Conservation (phyloP, 1,140 invertebrate genomes). For the Mycetomoellerius zeteki region DNA sequence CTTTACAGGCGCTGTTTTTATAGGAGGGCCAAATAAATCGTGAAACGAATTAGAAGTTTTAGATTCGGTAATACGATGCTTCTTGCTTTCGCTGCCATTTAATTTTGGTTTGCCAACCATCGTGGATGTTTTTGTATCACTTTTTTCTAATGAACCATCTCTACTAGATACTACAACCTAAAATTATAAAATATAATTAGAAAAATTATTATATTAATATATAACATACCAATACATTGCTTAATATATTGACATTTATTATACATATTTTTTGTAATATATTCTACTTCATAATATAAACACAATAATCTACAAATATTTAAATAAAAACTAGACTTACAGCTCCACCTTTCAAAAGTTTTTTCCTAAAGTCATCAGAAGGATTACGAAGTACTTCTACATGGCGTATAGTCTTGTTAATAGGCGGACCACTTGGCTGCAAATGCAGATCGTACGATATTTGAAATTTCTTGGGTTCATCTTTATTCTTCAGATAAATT, state of each 20-base stretch:
- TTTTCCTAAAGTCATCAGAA: slow-evolving; percentile 95
- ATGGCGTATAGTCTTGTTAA: slow-evolving; percentile 90
- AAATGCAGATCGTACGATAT: slow-evolving; percentile 96
- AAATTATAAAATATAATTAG: slow-evolving; percentile 34
- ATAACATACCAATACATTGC: background rate
- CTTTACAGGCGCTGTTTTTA: slow-evolving; percentile 89
- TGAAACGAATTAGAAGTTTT: slow-evolving; percentile 91
- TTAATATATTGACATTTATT: background rate
- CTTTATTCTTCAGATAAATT: slow-evolving; percentile 96
- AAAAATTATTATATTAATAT: background rate
- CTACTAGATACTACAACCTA: slow-evolving; percentile 77
- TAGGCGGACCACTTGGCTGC: slow-evolving; percentile 91
- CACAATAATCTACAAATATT: background rate
- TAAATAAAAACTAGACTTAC: slow-evolving; percentile 78
- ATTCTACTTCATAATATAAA: background rate
- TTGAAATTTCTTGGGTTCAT: slow-evolving; percentile 95
- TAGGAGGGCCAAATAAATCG: slow-evolving; percentile 93
- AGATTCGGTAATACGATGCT: slow-evolving; percentile 88
- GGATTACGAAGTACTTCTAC: slow-evolving; percentile 94
- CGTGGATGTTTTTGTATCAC: slow-evolving; percentile 80
- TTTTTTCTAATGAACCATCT: slow-evolving; percentile 82
- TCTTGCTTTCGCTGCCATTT: slow-evolving; percentile 88
- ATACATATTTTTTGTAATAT: background rate
- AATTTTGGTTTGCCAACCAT: slow-evolving; percentile 91
- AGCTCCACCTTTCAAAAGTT: slow-evolving; percentile 95